Conservation (phyloP, 2,113 vertebrate genomes). For the Sorex araneus region DNA sequence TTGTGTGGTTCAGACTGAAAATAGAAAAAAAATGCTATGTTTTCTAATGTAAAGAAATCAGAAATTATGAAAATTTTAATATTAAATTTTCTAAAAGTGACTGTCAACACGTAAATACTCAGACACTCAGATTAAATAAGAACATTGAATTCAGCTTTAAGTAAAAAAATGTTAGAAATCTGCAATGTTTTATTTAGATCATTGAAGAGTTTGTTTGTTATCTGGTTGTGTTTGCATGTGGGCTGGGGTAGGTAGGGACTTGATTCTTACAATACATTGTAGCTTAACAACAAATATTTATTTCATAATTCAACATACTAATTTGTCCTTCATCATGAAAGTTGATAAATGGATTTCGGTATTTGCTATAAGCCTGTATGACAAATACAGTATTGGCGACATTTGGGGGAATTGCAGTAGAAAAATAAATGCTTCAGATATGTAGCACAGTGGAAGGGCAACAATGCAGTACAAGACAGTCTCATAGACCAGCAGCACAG, state of each 20-base stretch:
- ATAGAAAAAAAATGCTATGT: not conserved
- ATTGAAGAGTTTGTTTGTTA: no score
- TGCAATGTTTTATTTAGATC: not conserved
- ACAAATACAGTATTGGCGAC: not conserved
- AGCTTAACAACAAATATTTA: not conserved
- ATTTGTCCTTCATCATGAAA: no score
- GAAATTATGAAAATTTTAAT: not conserved
- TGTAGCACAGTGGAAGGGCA: not conserved
- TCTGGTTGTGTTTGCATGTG: not conserved
- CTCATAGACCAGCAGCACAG: not conserved
- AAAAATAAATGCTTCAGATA: not conserved
- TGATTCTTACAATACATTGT: not conserved
- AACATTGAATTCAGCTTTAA: not conserved
- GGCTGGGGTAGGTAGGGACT: rapidly evolving
- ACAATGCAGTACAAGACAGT: not conserved
- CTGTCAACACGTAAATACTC: not conserved
- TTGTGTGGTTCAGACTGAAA: conserved; percentile 2
- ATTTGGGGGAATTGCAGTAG: not conserved
- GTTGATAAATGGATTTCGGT: not conserved
- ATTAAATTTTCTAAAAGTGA: not conserved
- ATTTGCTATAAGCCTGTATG: not conserved
- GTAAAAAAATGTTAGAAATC: not conserved
- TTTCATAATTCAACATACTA: no score
- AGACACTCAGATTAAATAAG: not conserved
- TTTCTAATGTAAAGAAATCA: not conserved